These are phyloP conservation scores for Lycocorax pyrrhopterus DNA, from an alignment of 2,113 vertebrate genomes.

Conservation along the genomic window DNA sequence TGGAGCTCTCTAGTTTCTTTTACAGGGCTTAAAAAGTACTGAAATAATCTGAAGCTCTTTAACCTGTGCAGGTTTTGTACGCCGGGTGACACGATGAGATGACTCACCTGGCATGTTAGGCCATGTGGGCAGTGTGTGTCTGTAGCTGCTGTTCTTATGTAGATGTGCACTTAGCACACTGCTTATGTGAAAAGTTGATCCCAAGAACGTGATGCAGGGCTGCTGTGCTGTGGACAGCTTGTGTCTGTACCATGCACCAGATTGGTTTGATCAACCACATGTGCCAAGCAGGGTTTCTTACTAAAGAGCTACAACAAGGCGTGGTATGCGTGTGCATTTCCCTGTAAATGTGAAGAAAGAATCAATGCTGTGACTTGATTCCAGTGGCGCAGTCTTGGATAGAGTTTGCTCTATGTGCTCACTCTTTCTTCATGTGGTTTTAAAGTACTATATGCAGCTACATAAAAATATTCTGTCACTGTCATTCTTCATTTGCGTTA, in stretches of 20 bases:
- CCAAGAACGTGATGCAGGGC: not conserved
- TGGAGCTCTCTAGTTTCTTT: not conserved
- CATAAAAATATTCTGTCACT: not conserved
- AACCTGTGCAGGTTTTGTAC: not conserved
- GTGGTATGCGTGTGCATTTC: not conserved
- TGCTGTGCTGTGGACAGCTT: not conserved
- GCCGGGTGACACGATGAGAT: not conserved
- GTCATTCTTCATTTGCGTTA: not conserved
- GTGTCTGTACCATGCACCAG: not conserved
- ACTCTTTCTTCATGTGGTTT: not conserved
- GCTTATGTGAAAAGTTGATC: not conserved
- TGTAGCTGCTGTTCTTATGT: not conserved
- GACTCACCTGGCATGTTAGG: not conserved
- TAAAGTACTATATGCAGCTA: not conserved
- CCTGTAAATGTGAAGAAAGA: not conserved
- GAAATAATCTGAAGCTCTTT: not conserved
- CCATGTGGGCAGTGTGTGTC: not conserved
- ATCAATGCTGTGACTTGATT: not conserved
- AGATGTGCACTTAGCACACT: not conserved
- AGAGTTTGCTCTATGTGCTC: not conserved
- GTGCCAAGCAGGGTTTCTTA: not conserved
- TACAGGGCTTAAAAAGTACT: not conserved
- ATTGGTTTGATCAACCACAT: not conserved
- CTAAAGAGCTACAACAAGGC: not conserved
- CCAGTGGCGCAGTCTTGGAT: not conserved